Evolutionary conservation across 2,888 invertebrate genomes (phyloP).

Genomic region (Platyscelio sp.): DNA sequence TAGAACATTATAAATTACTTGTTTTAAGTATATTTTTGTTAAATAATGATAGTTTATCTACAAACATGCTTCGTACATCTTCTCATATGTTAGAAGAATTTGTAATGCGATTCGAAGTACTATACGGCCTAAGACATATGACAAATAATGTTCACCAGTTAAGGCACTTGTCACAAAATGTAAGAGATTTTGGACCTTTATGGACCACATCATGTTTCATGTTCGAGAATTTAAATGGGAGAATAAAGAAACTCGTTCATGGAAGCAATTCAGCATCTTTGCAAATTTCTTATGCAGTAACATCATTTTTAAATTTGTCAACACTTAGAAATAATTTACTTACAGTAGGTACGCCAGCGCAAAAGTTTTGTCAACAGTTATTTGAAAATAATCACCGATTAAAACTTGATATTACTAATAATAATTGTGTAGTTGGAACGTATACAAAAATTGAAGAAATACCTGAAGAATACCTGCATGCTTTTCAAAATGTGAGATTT

Average conservation of each 20-base stretch:
- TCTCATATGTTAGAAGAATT: neutral
- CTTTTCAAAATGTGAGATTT: too few species aligned
- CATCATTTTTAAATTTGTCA: too few species aligned
- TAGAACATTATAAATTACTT: conserved; percentile 63
- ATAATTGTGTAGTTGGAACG: too few species aligned
- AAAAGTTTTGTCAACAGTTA: too few species aligned
- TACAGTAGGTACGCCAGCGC: too few species aligned
- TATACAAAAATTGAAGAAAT: too few species aligned
- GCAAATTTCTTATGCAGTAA: neutral
- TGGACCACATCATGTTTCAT: neutral
- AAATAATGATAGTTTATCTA: neutral
- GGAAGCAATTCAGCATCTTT: neutral
- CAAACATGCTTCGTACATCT: neutral
- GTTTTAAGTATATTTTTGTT: conserved; percentile 43
- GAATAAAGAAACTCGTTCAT: neutral
- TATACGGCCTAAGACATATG: neutral
- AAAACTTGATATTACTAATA: too few species aligned
- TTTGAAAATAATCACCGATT: too few species aligned
- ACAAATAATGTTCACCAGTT: neutral
- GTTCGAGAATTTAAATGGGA: neutral
- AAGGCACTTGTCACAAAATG: neutral
- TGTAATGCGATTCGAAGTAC: neutral
- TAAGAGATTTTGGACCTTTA: neutral
- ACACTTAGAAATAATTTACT: too few species aligned
- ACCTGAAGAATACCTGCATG: too few species aligned